These are phyloP conservation scores for Myrmophylax atrothorax DNA, from an alignment of 2,113 vertebrate species.

Conservation along the genomic window DNA sequence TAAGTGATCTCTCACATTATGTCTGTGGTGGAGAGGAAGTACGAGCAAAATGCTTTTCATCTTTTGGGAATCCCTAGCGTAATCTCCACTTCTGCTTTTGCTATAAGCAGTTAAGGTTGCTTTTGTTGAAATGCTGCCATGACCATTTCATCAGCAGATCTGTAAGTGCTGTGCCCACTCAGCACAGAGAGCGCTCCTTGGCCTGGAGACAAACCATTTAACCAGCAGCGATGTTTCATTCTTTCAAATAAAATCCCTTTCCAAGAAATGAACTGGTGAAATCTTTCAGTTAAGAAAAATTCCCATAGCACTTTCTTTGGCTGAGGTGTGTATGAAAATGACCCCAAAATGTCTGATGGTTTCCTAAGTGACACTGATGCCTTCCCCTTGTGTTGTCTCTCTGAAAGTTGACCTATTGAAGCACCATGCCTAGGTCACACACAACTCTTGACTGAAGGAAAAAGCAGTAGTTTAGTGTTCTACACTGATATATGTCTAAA, in stretches of 20 bases:
- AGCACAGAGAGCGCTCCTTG: background rate
- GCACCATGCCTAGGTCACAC: background rate
- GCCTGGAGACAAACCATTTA: background rate
- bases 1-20: background rate
- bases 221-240: background rate
- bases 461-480: background rate
- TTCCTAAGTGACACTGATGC: background rate
- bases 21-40: background rate
- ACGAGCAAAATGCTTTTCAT: background rate
- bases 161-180: constrained; percentile 23
- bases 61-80: background rate
- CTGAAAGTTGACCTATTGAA: background rate
- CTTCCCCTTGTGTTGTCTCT: background rate
- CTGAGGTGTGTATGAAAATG: background rate
- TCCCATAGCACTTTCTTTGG: background rate
- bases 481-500: background rate
- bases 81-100: background rate
- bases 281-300: background rate
- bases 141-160: constrained; percentile 14
- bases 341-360: background rate
- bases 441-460: background rate
- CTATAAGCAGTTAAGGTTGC: background rate
- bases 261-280: constrained; percentile 1
- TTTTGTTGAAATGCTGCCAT: constrained; percentile 34
- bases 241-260: background rate